A percentile compares a stretch with the other conserved stretches of the same genome.
Evolutionary conservation across 2,113 vertebrate species (phyloP).

Genomic region (Urocitellus parryii): DNA sequence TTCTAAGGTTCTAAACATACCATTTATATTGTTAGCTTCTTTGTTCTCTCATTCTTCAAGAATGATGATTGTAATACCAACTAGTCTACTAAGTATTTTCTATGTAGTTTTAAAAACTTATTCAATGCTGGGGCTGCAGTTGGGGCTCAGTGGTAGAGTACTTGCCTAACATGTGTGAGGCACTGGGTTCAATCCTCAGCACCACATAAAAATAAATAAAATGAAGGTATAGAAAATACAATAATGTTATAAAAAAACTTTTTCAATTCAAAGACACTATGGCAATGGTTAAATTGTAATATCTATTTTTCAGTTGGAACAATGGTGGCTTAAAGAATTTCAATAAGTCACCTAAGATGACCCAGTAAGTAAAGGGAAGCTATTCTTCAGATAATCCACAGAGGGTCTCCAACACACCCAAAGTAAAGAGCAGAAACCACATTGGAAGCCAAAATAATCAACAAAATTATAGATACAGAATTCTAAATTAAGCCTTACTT

Average conservation of each 20-base stretch:
- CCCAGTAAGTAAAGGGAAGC: neutral
- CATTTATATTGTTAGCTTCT: conserved; percentile 28
- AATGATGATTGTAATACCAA: conserved; percentile 9
- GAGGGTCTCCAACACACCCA: no score
- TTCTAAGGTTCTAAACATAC: conserved; percentile 35
- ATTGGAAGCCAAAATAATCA: no score
- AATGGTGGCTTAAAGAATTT: conserved; percentile 15
- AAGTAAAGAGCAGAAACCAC: no score
- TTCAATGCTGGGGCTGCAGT: neutral
- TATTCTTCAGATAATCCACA: no score
- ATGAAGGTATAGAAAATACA: no score
- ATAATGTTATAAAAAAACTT: no score
- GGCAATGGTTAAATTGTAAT: conserved; percentile 17
- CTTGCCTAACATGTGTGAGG: no score
- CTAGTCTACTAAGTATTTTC: conserved; percentile 2
- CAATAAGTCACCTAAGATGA: neutral
- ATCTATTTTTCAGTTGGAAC: conserved; percentile 8
- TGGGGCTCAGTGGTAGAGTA: no score
- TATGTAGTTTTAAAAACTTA: conserved; percentile 12
- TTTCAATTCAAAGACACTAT: neutral
- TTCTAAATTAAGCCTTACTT: neutral
- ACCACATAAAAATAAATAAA: no score
- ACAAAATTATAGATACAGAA: neutral
- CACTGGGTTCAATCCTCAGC: no score
- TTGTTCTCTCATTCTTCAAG: conserved; percentile 12